These are phyloP conservation scores for Stratiomys singularior DNA, from an alignment of 2,888 invertebrate genomes.

Conservation along the genomic window DNA sequence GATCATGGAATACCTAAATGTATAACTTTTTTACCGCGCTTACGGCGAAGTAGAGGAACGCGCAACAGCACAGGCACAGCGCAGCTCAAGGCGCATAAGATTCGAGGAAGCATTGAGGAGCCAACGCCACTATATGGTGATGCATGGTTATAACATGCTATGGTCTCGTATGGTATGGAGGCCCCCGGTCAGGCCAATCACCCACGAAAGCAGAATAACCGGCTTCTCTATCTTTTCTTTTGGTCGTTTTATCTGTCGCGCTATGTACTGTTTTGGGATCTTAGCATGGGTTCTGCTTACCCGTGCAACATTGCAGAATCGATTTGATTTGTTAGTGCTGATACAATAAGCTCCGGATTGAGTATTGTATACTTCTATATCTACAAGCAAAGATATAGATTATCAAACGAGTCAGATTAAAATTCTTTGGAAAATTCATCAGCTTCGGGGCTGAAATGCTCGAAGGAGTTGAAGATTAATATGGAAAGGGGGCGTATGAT, in stretches of 20 bases:
- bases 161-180: background rate
- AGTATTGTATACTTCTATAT: too few relatives aligned
- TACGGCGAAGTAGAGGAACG: background rate
- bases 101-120: conserved; percentile 6
- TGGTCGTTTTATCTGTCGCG: conserved; percentile 13
- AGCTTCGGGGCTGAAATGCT: background rate
- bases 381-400: too few relatives aligned
- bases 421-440: too few relatives aligned
- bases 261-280: background rate
- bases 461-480: background rate
- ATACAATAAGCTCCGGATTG: too few relatives aligned
- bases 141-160: background rate
- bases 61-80: background rate
- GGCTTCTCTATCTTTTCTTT: conserved; percentile 22
- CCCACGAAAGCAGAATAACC: conserved; percentile 46
- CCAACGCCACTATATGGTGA: background rate
- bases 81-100: background rate
- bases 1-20: conserved; percentile 26
- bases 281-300: background rate
- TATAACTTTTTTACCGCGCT: background rate
- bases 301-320: background rate
- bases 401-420: too few relatives aligned
- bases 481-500: background rate
- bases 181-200: conserved; percentile 41
- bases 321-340: background rate